Evolutionary conservation across 2,797 vertebrate genomes (phyloP), one percentile per base, ranked within the genome.

Genomic region (Synanceia verrucosa): DNA sequence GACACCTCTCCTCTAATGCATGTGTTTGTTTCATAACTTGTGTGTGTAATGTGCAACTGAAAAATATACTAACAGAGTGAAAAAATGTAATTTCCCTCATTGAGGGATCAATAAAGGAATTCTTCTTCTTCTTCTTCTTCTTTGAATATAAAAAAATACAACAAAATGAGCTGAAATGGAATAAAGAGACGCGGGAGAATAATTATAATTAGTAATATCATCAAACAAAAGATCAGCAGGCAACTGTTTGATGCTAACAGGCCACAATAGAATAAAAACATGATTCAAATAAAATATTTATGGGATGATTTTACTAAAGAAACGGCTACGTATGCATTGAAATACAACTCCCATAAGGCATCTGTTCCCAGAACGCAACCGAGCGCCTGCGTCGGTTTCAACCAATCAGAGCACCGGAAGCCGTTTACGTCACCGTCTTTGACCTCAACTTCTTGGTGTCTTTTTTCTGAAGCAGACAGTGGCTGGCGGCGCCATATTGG

Each of bases 401-500:
- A n/a, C 94, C 91, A 94, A 94, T 93, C 81, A 78, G 19, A 60
- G 5, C 5, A 0, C 62, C n/a, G 37, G 7, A 3, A 46, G 83
- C 61, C 29, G 56, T 5, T 10, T 62, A 53, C 89, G 89, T 92
- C 88, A 90, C 78, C 33, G 63, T 72, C 68, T 65, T 86, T 89
- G 93, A 93, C 94, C 90, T 93, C 93, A 90, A 78, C 91, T 84
- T 74, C 55, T 72, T 34, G 81, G 84, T 76, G 89, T 93, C 90
- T 94, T 95, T 95, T 95, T 95, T 93, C 92, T 88, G 88, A 81
- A 92, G 70, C 88, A 90, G 87, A 93, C 92, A 92, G 92, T 86
- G 91, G 88, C 91, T 90, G 89, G 88, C 92, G 97, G 95, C 97
- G 97, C 97, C 97, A 99, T 99, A 95, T 98, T 98, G 97, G 93